Percentiles rank a stretch among this genome's conserved stretches.
phyloP scores from a whole-genome alignment of 2,797 vertebrate genomes.

The Gambelia wislizenii region DNA sequence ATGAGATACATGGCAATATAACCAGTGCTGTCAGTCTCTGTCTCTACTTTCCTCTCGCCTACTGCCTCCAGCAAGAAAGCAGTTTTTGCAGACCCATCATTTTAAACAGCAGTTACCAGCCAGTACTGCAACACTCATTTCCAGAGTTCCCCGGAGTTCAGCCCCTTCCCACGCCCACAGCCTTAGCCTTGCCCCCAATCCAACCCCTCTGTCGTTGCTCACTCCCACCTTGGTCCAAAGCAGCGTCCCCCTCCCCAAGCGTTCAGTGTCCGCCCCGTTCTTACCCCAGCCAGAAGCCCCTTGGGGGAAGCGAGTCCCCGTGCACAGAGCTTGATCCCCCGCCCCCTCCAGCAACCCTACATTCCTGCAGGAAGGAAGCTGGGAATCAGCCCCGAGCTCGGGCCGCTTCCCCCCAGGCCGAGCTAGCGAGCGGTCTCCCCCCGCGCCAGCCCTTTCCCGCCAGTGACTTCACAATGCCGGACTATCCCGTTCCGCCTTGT shows the following conservation, averaged over 20 bases:
- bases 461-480: conserved; percentile 71
- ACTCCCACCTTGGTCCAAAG: neutral
- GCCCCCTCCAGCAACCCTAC: conserved; percentile 34
- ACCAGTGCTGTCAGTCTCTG: neutral
- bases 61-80: neutral
- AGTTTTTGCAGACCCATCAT: neutral
- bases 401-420: conserved; percentile 38
- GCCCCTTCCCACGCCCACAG: neutral
- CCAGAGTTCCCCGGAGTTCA: neutral
- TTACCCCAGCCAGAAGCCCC: conserved; percentile 26
- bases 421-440: neutral
- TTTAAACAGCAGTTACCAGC: neutral
- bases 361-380: conserved; percentile 36
- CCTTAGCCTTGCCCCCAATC: neutral
- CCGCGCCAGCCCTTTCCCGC: neutral
- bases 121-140: too few species aligned
- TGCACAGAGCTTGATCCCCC: conserved; percentile 31
- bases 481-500: neutral
- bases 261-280: neutral
- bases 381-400: conserved; percentile 40
- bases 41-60: neutral
- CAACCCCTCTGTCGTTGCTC: fast-evolving
- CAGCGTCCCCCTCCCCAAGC: neutral
- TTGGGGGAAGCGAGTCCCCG: conserved; percentile 18
- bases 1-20: neutral